Evolutionary conservation across 2,888 invertebrate species (phyloP), one percentile per base, ranked within the genome.

Genomic region (Dicranocentrus wangi): DNA sequence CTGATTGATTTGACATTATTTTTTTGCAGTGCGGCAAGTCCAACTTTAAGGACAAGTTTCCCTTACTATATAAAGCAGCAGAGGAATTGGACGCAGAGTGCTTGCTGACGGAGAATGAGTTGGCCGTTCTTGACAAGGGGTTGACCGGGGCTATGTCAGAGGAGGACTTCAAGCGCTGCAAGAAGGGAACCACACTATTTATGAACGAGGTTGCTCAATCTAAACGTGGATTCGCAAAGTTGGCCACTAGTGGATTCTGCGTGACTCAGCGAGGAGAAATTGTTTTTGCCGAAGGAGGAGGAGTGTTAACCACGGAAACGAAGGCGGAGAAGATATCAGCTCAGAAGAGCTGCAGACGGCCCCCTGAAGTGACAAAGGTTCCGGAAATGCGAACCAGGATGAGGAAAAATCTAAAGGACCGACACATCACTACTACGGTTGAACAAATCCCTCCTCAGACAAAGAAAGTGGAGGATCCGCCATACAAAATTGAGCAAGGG

Each of bases 191-290:
- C 0, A 72, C 79, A 5, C n/a, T 80, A n/a, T 28, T 65, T 15
- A 80, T 80, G 71, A 80, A 80, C 28, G 79, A 80, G 1, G 8
- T 58, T 21, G 68, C 55, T 1, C 79, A 80, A 15, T 71, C 78
- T 0, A 79, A 79, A 32, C 25, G 65, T 43, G 68, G 66, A 21
- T 80, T 80, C 69, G 60, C 72, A n/a, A 73, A 73, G 15, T 17
- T 73, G 23, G 58, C 80, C 13, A 73, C 80, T 1, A 73, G 60
- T 5, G 80, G 80, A 1, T 80, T 80, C 28, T 80, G 73, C 25
- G 80, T 80, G 0, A 80, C 80, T 1, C 43, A 69, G 5, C 58
- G 68, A 1, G 73, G 69, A 5, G 47, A 61, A 32, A 61, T 61
- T 10, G 32, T 61, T 2, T 61, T 68, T 7, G 80, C 69, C 0